Evolutionary conservation across 2,888 invertebrate genomes (phyloP).

Genomic region (Ennomos fuscantarius): DNA sequence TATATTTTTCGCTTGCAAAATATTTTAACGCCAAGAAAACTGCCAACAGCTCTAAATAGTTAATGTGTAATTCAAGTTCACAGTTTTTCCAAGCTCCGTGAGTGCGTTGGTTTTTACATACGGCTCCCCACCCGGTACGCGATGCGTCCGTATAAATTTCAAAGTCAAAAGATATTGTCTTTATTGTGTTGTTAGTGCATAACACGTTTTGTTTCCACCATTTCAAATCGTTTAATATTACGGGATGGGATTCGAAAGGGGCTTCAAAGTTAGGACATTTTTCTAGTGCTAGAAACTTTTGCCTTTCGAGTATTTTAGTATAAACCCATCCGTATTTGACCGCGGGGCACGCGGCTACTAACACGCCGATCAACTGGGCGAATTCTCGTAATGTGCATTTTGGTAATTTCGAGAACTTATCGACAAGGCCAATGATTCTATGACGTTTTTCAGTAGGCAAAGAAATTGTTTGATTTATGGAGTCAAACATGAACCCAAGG

Average conservation of each 20-base stretch:
- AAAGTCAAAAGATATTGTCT: no score
- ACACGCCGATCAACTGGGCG: constrained; percentile 30
- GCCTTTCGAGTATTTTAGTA: constrained; percentile 32
- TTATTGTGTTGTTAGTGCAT: no score
- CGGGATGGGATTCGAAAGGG: no score
- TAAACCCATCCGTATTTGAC: constrained; percentile 31
- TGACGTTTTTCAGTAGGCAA: constrained; percentile 28
- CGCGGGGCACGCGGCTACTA: constrained; percentile 35
- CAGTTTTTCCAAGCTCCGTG: no score
- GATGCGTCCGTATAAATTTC: no score
- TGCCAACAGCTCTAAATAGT: constrained; percentile 15
- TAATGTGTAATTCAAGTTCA: constrained; percentile 6
- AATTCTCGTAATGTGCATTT: constrained; percentile 25
- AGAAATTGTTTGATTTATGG: constrained; percentile 5
- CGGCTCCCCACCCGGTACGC: no score
- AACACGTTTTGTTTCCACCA: no score
- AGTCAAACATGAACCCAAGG: not conserved
- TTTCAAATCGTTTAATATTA: no score
- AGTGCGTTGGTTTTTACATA: no score
- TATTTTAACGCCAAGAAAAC: constrained; percentile 7
- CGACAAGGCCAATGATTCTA: constrained; percentile 17
- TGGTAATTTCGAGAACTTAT: constrained; percentile 17
- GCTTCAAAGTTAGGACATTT: not conserved
- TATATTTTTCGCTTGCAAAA: not conserved
- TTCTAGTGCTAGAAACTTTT: constrained; percentile 28